These are phyloP conservation scores for Peromyscus aztecus DNA, from an alignment of 2,797 vertebrate genomes.

Conservation along the genomic window DNA sequence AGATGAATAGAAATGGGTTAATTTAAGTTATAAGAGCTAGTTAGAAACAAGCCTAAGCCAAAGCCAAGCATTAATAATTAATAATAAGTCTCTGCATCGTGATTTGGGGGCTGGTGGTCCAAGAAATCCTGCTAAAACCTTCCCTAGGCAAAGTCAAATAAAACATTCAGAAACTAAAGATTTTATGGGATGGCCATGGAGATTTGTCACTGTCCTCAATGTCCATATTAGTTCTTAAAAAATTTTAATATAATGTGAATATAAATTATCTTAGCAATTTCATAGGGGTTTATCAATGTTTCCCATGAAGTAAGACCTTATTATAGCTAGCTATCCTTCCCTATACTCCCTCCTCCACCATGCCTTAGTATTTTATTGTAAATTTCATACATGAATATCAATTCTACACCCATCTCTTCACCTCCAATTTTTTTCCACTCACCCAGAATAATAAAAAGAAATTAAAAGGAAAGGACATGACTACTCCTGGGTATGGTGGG, in stretches of 20 bases:
- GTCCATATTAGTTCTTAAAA: neutral
- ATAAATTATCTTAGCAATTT: neutral
- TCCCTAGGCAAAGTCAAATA: neutral
- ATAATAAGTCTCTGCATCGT: too few species aligned
- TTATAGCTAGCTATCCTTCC: neutral
- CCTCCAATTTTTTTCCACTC: too few species aligned
- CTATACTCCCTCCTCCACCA: neutral
- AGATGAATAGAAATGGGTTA: too few species aligned
- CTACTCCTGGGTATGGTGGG: neutral
- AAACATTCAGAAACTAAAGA: conserved; percentile 40
- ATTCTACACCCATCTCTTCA: neutral
- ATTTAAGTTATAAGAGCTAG: too few species aligned
- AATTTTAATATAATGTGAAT: neutral
- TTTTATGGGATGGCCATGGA: conserved; percentile 29
- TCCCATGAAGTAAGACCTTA: neutral
- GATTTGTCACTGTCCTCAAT: neutral
- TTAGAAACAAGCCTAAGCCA: too few species aligned
- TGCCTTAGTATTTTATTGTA: neutral
- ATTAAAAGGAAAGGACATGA: neutral
- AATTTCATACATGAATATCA: neutral
- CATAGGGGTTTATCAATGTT: neutral
- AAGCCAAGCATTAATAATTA: too few species aligned
- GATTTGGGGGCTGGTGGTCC: too few species aligned
- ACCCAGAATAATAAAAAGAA: neutral
- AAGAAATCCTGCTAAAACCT: neutral